These are phyloP conservation scores for Neomonachus schauinslandi DNA, from an alignment of 2,113 vertebrate species.

Conservation along the genomic window DNA sequence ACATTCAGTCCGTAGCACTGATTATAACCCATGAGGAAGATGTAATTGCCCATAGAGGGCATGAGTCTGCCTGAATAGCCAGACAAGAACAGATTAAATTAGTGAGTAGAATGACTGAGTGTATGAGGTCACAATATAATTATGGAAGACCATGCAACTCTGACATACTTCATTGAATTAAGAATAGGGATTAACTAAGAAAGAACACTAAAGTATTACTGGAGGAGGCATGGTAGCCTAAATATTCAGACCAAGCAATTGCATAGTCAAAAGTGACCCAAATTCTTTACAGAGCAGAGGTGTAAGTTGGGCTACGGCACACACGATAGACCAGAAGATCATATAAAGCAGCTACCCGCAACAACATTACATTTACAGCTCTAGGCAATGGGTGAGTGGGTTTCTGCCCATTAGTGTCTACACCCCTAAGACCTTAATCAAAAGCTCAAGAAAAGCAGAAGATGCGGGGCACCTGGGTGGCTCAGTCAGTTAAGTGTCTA, in stretches of 20 bases:
- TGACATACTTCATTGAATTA: neutral
- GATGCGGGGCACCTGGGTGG: neutral
- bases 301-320: neutral
- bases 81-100: neutral
- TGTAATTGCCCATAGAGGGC: too few relatives aligned
- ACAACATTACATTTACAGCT: neutral
- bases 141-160: neutral
- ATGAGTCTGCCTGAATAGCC: neutral
- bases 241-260: neutral
- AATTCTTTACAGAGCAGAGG: neutral
- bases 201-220: neutral
- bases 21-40: neutral
- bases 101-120: neutral
- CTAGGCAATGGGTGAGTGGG: too few relatives aligned
- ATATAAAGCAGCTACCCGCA: neutral
- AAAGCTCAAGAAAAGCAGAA: neutral
- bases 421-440: neutral
- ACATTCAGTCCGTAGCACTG: too few relatives aligned
- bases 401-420: neutral
- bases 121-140: neutral
- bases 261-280: neutral
- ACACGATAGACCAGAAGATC: too few relatives aligned
- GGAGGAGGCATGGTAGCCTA: rapidly evolving
- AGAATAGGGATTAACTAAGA: neutral
- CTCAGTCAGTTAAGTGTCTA: neutral